phyloP scores from a whole-genome alignment of 1,140 invertebrate genomes.

The Drosophila ercepeae region DNA sequence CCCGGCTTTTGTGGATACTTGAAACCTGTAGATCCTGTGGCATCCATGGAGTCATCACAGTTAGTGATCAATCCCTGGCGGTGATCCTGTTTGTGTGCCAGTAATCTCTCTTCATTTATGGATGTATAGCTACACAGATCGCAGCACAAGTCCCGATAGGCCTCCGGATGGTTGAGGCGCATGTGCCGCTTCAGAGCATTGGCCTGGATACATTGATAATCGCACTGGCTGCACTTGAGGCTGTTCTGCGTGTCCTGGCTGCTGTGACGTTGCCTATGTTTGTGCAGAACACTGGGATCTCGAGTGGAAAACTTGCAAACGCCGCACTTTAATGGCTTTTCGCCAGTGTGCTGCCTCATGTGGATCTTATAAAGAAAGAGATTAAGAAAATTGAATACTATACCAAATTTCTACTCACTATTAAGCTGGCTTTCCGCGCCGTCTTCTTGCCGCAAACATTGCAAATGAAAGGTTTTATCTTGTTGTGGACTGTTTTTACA shows the following conservation, averaged over 20 bases:
- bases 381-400: not conserved
- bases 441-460: constrained; percentile 90
- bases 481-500: constrained; percentile 90
- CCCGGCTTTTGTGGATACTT: constrained; percentile 57
- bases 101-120: constrained; percentile 50
- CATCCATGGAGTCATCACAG: constrained; percentile 67
- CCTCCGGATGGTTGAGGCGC: constrained; percentile 59
- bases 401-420: constrained; percentile 84
- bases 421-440: constrained; percentile 88
- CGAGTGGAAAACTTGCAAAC: constrained; percentile 76
- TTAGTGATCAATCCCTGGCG: constrained; percentile 62
- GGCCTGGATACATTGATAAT: constrained; percentile 67
- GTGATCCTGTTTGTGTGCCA: constrained; percentile 68
- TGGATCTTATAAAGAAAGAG: constrained; percentile 85
- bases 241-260: constrained; percentile 26
- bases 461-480: constrained; percentile 90
- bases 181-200: constrained; percentile 66
- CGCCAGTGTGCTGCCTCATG: constrained; percentile 90
- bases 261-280: constrained; percentile 72
- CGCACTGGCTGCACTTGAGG: constrained; percentile 53
- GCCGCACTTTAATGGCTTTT: constrained; percentile 75
- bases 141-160: constrained; percentile 64
- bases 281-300: constrained; percentile 80
- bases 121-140: constrained; percentile 69
- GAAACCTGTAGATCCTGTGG: constrained; percentile 23